Evolutionary conservation across 2,888 invertebrate genomes (phyloP), one percentile per base, ranked within the genome.

Genomic region (Xestobium rufovillosum): DNA sequence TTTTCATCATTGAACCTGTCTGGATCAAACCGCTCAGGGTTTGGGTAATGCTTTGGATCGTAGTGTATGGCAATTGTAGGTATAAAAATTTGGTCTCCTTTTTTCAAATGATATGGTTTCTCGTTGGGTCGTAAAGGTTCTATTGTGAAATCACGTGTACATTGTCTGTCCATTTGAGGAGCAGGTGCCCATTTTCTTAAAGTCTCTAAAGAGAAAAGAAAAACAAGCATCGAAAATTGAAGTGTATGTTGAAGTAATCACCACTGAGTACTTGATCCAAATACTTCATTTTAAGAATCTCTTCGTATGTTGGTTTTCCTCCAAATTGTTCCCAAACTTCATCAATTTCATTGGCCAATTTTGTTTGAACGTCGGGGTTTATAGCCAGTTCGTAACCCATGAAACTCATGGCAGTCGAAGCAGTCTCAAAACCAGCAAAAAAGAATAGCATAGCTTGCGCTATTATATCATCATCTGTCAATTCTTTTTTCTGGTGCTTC

Each of bases 281-380:
- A 36, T 55, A 56, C 29, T 52, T 51, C 49, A 59, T 51, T 29
- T 45, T 43, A 23, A 49, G 47, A 3, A 59, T 36, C n/a, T 39
- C 40, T 31, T 42, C 56, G 34, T 56, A 56, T 2, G 49, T 49
- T 31, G 53, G 40, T 12, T 55, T 37, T 3, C 51, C 47, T 14
- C 41, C 63, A 28, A 17, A 31, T 26, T 30, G 12, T 16, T 31
- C 16, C 3, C 67, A 55, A 2, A 68, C 62, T n/a, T 69, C 65
- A 10, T 52, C 61, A 17, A 78, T 70, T 59, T 78, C 77, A 19
- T 67, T 48, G 1, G 61, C 62, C 2, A 78, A 56, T 31, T 55
- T 67, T 3, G 68, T 62, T 50, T 78, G 78, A 1, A 73, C 56
- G 0, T 76, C 72, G 6, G 72, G 69, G 57, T 78, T 68, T 4